Evolutionary conservation across 2,797 vertebrate species (phyloP).

Genomic region (Gymnothorax javanicus): DNA sequence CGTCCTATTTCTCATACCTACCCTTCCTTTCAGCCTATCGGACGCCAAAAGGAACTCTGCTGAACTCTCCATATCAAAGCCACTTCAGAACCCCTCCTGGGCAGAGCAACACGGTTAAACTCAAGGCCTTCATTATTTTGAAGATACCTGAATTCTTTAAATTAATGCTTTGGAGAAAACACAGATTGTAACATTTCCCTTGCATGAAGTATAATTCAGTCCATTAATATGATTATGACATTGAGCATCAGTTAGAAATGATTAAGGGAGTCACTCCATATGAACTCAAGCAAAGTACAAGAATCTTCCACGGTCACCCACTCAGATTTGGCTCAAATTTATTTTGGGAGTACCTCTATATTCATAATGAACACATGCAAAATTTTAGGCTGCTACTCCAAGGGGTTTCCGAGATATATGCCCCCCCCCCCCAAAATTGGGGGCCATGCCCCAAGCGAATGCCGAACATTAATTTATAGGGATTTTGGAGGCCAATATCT

Average conservation of each 20-base stretch:
- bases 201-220: conserved; percentile 33
- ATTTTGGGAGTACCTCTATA: too few relatives aligned
- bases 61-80: neutral
- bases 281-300: too few relatives aligned
- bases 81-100: conserved; percentile 7
- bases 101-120: conserved; percentile 25
- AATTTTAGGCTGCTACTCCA: too few relatives aligned
- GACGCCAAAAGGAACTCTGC: conserved; percentile 11
- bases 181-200: conserved; percentile 10
- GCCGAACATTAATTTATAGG: too few relatives aligned
- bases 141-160: conserved; percentile 27
- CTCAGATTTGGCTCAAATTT: too few relatives aligned
- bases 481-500: too few relatives aligned
- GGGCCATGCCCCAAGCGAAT: too few relatives aligned
- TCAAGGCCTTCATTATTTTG: conserved; percentile 10
- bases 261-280: neutral
- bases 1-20: conserved; percentile 5
- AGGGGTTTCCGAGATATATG: too few relatives aligned
- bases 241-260: conserved; percentile 19
- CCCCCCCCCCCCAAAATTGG: too few relatives aligned
- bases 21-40: conserved; percentile 18
- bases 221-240: conserved; percentile 32
- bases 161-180: conserved; percentile 39
- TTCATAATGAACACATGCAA: too few relatives aligned
- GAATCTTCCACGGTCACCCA: too few relatives aligned